Conservation (phyloP, 1,140 invertebrate genomes). For the Drusus annulatus region DNA sequence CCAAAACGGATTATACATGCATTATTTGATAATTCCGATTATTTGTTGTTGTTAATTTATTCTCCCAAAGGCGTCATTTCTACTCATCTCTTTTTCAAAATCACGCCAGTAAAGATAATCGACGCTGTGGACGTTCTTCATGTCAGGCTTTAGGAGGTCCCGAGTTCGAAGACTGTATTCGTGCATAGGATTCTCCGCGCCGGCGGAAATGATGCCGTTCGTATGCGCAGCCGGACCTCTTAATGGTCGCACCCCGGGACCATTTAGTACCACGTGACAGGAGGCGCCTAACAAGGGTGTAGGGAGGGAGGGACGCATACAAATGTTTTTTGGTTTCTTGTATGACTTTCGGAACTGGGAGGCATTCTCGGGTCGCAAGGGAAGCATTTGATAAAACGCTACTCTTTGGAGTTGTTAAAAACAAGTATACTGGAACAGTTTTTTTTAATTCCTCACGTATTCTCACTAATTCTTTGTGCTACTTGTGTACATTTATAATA, state of each 20-base stretch:
- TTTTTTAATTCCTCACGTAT: no score
- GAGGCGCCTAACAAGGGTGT: not conserved
- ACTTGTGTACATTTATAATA: no score
- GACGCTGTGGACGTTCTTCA: not conserved
- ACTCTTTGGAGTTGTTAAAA: no score
- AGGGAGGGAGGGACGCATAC: conserved; percentile 7
- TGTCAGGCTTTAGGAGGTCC: no score
- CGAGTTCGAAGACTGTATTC: no score
- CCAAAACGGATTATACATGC: no score
- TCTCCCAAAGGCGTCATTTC: no score
- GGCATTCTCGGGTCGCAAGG: not conserved
- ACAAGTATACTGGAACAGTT: no score
- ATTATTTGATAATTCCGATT: no score
- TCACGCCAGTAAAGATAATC: conserved; percentile 11
- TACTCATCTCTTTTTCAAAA: no score
- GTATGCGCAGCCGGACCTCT: conserved; percentile 50
- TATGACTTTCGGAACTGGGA: not conserved
- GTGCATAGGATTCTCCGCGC: not conserved
- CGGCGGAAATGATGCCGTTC: conserved; percentile 51
- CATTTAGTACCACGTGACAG: conserved; percentile 45
- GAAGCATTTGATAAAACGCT: not conserved
- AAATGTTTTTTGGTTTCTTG: conserved; percentile 19
- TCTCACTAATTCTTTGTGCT: no score
- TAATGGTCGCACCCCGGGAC: conserved; percentile 54
- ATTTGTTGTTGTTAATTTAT: no score